Conservation (phyloP, 2,888 invertebrate species). For the Furcula furcula region DNA sequence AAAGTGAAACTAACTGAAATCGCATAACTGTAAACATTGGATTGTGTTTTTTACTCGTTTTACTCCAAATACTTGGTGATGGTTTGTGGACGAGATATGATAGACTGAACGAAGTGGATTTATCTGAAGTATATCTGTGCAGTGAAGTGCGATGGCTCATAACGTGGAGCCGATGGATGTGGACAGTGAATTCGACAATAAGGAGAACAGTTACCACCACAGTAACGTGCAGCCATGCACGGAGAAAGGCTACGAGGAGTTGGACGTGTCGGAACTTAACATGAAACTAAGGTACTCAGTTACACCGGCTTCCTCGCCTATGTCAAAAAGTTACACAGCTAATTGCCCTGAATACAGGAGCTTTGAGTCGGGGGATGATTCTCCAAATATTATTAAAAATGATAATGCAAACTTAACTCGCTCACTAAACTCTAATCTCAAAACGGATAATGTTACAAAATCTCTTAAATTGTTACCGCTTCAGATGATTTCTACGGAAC, state of each 20-base stretch:
- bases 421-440: slow-evolving; percentile 58
- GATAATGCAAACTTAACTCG: slow-evolving; percentile 51
- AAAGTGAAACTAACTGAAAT: slow-evolving; percentile 67
- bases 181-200: slow-evolving; percentile 70
- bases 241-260: slow-evolving; percentile 70
- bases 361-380: slow-evolving; percentile 40
- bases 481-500: slow-evolving; percentile 47
- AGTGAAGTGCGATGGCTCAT: slow-evolving; percentile 57
- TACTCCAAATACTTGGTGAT: slow-evolving; percentile 34
- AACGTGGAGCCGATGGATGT: slow-evolving; percentile 68
- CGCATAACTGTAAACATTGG: slow-evolving; percentile 66
- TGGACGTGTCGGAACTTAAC: slow-evolving; percentile 70
- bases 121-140: slow-evolving; percentile 16
- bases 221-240: slow-evolving; percentile 62
- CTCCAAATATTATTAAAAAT: slow-evolving; percentile 36
- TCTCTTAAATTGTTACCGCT: slow-evolving; percentile 55
- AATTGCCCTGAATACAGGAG: slow-evolving; percentile 45
- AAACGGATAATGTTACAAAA: slow-evolving; percentile 46
- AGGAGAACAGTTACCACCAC: slow-evolving; percentile 65
- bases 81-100: slow-evolving; percentile 14
- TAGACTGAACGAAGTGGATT: slow-evolving; percentile 13
- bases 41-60: slow-evolving; percentile 58
- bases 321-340: slow-evolving; percentile 66
- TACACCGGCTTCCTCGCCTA: slow-evolving; percentile 66
- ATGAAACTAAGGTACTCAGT: slow-evolving; percentile 71